Evolutionary conservation across 2,113 vertebrate species (phyloP).

Genomic region (Todiramphus chloris): DNA sequence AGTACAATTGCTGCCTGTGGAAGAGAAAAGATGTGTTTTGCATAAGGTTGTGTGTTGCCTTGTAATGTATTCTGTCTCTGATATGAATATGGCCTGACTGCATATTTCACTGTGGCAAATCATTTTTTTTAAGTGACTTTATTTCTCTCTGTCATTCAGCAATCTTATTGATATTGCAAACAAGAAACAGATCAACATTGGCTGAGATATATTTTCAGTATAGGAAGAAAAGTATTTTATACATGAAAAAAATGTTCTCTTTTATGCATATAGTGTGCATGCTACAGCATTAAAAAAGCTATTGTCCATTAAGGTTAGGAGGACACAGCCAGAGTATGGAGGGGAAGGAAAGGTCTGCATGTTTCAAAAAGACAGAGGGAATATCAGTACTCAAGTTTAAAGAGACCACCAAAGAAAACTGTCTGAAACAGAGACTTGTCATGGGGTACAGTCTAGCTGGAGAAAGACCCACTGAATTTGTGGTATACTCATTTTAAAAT

Average conservation of each 20-base stretch:
- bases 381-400: background rate
- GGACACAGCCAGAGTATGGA: background rate
- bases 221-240: background rate
- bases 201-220: background rate
- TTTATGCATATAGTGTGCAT: background rate
- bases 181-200: background rate
- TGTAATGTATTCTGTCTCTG: background rate
- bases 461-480: background rate
- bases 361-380: background rate
- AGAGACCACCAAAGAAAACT: background rate
- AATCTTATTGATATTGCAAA: background rate
- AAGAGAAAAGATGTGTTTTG: background rate
- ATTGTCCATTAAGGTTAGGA: background rate
- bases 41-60: background rate
- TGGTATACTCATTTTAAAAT: background rate
- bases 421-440: background rate
- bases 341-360: background rate
- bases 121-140: background rate
- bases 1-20: background rate
- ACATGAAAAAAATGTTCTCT: background rate
- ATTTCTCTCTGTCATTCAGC: background rate
- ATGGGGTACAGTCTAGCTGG: background rate
- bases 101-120: background rate
- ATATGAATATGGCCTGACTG: background rate
- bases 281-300: background rate